Percentiles rank a stretch among this genome's conserved stretches.
Evolutionary conservation across 2,797 vertebrate genomes (phyloP).

Genomic region (Oreochromis grahami): DNA sequence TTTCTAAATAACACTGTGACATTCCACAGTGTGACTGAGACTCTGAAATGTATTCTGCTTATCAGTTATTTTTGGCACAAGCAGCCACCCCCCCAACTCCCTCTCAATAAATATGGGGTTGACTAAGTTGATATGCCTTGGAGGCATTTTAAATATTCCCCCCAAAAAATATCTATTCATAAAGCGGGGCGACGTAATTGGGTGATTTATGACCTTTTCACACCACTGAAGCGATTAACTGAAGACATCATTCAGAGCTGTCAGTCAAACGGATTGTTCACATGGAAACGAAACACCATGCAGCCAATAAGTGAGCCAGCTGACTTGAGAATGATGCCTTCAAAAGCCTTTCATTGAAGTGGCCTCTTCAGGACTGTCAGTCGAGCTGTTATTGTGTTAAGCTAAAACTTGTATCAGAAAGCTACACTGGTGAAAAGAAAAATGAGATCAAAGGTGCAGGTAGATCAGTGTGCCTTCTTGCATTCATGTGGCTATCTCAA

Average conservation of each 20-base stretch:
- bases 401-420: constrained; percentile 6
- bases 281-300: constrained; percentile 66
- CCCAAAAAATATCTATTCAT: constrained; percentile 73
- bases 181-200: constrained; percentile 68
- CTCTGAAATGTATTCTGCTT: constrained; percentile 62
- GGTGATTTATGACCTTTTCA: constrained; percentile 79
- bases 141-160: constrained; percentile 67
- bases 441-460: not conserved
- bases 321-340: constrained; percentile 47
- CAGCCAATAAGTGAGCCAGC: constrained; percentile 40
- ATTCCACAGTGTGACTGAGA: constrained; percentile 46
- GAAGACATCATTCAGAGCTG: constrained; percentile 76
- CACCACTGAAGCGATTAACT: constrained; percentile 76
- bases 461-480: not conserved
- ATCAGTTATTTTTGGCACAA: constrained; percentile 68
- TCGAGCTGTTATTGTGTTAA: constrained; percentile 22
- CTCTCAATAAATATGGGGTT: constrained; percentile 67
- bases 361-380: constrained; percentile 39
- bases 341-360: constrained; percentile 42
- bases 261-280: constrained; percentile 75
- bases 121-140: constrained; percentile 68
- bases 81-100: constrained; percentile 34
- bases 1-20: constrained; percentile 39
- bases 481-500: not conserved
- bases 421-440: not conserved